phyloP scores from a whole-genome alignment of 2,797 vertebrate genomes.

The Dipus sagitta region DNA sequence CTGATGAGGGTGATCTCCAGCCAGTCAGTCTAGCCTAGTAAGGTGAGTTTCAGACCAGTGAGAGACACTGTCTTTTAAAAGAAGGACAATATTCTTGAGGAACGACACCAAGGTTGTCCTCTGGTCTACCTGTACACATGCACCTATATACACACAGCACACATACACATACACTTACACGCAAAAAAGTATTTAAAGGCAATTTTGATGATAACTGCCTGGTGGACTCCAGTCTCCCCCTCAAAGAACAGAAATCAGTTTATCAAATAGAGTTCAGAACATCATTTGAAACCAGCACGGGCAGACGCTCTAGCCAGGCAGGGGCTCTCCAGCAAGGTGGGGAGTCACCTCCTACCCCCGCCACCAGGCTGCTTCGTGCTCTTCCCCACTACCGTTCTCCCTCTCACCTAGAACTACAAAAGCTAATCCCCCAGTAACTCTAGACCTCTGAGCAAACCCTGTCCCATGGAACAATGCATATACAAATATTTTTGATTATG shows the following conservation, averaged over 20 bases:
- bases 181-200: neutral
- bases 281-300: neutral
- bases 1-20: no score
- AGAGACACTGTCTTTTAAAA: no score
- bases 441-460: neutral
- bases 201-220: neutral
- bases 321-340: neutral
- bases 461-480: neutral
- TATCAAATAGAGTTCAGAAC: neutral
- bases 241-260: neutral
- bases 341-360: accelerated
- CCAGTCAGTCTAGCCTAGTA: no score
- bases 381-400: no score
- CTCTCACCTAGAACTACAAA: neutral
- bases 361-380: no score
- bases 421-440: neutral
- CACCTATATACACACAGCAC: no score
- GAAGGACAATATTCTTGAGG: no score
- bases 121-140: no score
- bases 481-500: neutral
- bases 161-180: no score
- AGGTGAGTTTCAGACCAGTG: no score
- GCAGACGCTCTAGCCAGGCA: neutral
- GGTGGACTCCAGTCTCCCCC: neutral
- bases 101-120: no score